Evolutionary conservation across 2,888 invertebrate genomes (phyloP).

Genomic region (Anoncus sp.): DNA sequence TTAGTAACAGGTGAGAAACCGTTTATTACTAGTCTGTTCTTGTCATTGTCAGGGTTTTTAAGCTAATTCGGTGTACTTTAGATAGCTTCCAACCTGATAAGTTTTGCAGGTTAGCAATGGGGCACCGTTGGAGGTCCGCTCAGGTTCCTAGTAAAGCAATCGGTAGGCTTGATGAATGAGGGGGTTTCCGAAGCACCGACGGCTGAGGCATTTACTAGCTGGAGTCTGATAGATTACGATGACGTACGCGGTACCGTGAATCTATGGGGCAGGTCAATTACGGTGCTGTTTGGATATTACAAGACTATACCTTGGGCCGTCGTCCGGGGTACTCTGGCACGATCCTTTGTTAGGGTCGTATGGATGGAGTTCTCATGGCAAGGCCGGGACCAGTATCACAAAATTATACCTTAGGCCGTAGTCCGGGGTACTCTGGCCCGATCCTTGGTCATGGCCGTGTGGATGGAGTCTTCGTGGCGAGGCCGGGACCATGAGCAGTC

Average conservation of each 20-base stretch:
- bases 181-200: too few relatives aligned
- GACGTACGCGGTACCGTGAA: not conserved
- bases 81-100: not conserved
- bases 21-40: too few relatives aligned
- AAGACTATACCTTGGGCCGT: conserved; percentile 5
- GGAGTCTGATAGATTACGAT: not conserved
- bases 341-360: conserved; percentile 15
- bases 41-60: too few relatives aligned
- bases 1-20: conserved; percentile 22
- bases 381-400: conserved; percentile 24
- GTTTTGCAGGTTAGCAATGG: too few relatives aligned
- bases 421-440: not conserved
- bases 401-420: too few relatives aligned
- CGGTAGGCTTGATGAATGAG: not conserved
- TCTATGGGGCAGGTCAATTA: too few relatives aligned
- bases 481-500: conserved; percentile 4
- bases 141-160: not conserved
- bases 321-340: conserved; percentile 13
- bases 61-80: conserved; percentile 3
- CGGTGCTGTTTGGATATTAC: not conserved
- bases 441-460: conserved; percentile 10
- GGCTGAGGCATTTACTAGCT: not conserved
- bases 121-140: not conserved
- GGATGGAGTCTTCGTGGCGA: not conserved
- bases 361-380: not conserved